A percentile compares a stretch with the other conserved stretches of the same genome.
Evolutionary conservation across 1,140 invertebrate genomes (phyloP).

Genomic region (Marisa cornuarietis): DNA sequence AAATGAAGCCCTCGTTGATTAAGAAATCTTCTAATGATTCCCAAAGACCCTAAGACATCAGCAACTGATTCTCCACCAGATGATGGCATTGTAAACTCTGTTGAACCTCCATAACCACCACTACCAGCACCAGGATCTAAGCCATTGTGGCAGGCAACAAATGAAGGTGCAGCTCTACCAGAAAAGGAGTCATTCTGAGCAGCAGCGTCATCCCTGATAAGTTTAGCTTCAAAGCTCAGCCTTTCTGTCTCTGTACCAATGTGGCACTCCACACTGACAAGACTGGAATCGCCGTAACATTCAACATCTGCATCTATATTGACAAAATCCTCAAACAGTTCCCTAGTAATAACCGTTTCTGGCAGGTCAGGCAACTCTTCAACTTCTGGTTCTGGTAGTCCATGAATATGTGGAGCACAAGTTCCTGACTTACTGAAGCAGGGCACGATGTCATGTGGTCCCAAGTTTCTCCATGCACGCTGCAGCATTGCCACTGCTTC

Average conservation of each 20-base stretch:
- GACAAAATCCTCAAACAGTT: conserved; percentile 21
- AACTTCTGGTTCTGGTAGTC: conserved; percentile 1
- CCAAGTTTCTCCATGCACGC: conserved; percentile 9
- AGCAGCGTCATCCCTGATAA: too few relatives aligned
- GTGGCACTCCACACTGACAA: conserved; percentile 13
- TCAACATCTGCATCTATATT: conserved; percentile 15
- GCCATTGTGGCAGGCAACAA: too few relatives aligned
- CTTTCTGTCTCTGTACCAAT: too few relatives aligned
- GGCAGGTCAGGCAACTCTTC: conserved; percentile 17
- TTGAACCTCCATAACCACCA: too few relatives aligned
- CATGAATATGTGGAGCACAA: conserved; percentile 18
- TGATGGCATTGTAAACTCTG: too few relatives aligned
- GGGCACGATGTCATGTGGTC: conserved; percentile 18
- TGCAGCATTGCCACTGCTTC: conserved; percentile 21
- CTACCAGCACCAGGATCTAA: too few relatives aligned
- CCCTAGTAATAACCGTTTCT: conserved; percentile 3
- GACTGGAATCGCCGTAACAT: conserved; percentile 2
- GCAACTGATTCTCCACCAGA: neutral
- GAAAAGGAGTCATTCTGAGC: too few relatives aligned
- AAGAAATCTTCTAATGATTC: conserved; percentile 6
- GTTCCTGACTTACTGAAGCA: conserved; percentile 19
- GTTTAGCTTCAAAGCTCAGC: too few relatives aligned
- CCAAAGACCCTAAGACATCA: conserved; percentile 1
- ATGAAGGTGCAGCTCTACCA: too few relatives aligned
- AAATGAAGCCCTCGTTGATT: conserved; percentile 2